Evolutionary conservation across 2,113 vertebrate species (phyloP), one percentile per base, ranked within the genome.

Genomic region (Corythaeola cristata): DNA sequence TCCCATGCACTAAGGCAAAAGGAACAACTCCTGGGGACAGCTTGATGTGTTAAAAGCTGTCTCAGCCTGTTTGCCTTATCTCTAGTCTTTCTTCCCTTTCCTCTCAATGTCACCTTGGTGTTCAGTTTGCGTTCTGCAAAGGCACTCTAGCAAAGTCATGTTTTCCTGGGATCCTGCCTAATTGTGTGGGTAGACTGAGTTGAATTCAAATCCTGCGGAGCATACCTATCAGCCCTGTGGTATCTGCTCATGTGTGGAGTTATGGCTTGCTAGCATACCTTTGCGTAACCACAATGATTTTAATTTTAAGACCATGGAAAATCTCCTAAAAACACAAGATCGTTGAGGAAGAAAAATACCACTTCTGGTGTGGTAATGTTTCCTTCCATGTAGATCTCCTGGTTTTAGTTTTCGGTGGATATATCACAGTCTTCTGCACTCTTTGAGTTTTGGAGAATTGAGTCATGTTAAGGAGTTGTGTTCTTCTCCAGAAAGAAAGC

Each of bases 351-450:
- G 22, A 60, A 44, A 49, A 72, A 1, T 8, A 8, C 0, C 9
- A 0, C 4, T 64, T 45, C 19, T 68, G 60, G 6, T 15, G 68
- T 26, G 55, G 32, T n/a, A 15, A 4, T 9, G 49, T 35, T 74
- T 52, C 52, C 33, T 52, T 52, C n/a, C 21, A 1, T 0, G 0
- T 20, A 21, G 62, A 9, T 24, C 23, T 39, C 30, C 60, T 24
- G 85, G 39, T 6, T 60, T 47, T 68, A 23, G 55, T 18, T 71
- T 15, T 11, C 35, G 1, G 9, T 18, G 84, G 58, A 1, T n/a
- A 0, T 4, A 1, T 32, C 3, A 1, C 2, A 2, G 15, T 4
- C 23, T 30, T 72, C 32, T 24, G 30, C 47, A 0, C 50, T 15
- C 53, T 3, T 9, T 4, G 59, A 1, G 0, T 23, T 79, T 8